Conservation (phyloP, 1,140 invertebrate species). For the Archivesica marissinica region DNA sequence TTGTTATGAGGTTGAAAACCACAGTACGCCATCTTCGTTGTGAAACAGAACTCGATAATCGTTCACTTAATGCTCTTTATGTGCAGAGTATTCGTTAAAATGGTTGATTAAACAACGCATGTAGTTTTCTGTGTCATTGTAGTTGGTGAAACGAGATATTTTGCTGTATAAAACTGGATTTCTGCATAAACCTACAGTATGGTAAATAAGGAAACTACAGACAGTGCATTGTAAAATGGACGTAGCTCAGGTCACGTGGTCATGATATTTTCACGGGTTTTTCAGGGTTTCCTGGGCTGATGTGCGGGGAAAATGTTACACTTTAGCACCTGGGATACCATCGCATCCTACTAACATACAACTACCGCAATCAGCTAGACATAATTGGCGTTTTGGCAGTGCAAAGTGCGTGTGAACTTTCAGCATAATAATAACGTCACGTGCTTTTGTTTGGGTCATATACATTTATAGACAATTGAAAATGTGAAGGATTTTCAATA, state of each 20-base stretch:
- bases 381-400: not conserved
- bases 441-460: constrained; percentile 58
- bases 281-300: not conserved
- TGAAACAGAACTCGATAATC: not conserved
- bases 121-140: not conserved
- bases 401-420: constrained; percentile 39
- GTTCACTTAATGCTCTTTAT: not conserved
- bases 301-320: not conserved
- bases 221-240: constrained; percentile 67
- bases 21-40: constrained; percentile 66
- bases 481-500: not conserved
- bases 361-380: not conserved
- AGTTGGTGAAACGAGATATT: not conserved
- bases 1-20: constrained; percentile 69
- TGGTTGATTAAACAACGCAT: not conserved
- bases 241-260: constrained; percentile 74
- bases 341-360: not conserved
- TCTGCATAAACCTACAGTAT: constrained; percentile 3
- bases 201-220: constrained; percentile 18
- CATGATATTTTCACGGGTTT: constrained; percentile 14
- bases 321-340: not conserved
- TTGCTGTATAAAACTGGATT: not conserved
- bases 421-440: constrained; percentile 48
- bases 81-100: not conserved
- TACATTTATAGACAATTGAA: constrained; percentile 21